These are phyloP conservation scores for Peucedramus taeniatus DNA, from an alignment of 2,113 vertebrate species.

Conservation along the genomic window DNA sequence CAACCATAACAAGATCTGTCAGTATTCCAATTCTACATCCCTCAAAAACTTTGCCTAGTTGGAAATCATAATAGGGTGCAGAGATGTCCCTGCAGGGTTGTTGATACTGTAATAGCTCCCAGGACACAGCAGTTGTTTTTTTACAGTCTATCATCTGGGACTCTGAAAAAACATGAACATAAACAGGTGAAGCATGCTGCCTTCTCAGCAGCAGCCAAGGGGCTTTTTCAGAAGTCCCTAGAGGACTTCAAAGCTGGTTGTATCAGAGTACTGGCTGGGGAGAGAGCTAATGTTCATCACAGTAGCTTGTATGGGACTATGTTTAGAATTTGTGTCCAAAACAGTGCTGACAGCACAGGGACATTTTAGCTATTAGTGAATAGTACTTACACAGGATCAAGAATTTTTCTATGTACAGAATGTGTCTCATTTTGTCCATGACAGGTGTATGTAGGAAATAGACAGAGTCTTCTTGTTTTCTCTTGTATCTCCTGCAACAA, in stretches of 20 bases:
- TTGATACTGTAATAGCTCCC: background rate
- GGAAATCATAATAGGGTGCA: background rate
- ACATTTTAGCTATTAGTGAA: background rate
- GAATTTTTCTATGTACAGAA: background rate
- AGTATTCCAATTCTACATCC: fast-evolving
- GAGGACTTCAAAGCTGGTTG: background rate
- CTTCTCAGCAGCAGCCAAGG: background rate
- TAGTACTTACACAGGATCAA: background rate
- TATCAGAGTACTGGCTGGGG: background rate
- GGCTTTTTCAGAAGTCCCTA: background rate
- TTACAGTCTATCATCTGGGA: background rate
- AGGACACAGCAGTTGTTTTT: background rate
- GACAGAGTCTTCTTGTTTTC: background rate
- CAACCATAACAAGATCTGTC: background rate
- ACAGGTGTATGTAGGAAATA: background rate
- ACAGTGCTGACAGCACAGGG: background rate
- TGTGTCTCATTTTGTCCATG: background rate
- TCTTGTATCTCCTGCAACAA: background rate
- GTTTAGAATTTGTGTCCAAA: background rate
- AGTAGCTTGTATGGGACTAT: background rate
- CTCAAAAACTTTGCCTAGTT: background rate
- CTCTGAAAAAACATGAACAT: background rate
- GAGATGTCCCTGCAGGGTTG: background rate
- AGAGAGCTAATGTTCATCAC: background rate
- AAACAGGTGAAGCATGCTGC: background rate